phyloP scores from a whole-genome alignment of 2,888 invertebrate species.

The Cantharis rustica region DNA sequence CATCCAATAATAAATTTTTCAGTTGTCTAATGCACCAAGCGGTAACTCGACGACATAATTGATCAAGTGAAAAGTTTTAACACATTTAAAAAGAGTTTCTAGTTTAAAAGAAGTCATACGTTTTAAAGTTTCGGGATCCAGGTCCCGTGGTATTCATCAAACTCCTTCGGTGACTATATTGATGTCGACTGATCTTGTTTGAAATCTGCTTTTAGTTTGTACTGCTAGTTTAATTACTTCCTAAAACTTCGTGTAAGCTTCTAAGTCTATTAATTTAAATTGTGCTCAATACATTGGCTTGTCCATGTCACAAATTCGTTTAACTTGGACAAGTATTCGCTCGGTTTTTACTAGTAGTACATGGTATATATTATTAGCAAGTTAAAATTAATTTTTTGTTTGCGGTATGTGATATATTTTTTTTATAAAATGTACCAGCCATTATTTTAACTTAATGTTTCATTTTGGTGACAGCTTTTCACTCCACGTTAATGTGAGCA shows the following conservation, averaged over 20 bases:
- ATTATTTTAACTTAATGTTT: background rate
- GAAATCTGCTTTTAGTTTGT: conserved; percentile 18
- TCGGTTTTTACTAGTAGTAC: background rate
- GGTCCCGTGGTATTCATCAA: conserved; percentile 20
- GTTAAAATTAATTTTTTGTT: background rate
- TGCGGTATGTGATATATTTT: background rate
- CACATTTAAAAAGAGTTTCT: background rate
- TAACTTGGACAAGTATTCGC: background rate
- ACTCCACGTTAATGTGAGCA: background rate
- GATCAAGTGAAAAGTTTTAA: background rate
- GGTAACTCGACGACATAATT: background rate
- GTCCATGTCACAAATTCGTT: background rate
- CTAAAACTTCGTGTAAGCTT: conserved; percentile 34
- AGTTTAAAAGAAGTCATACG: conserved; percentile 6
- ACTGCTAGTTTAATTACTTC: conserved; percentile 38
- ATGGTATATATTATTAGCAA: background rate
- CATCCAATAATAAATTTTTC: background rate
- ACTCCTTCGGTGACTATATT: conserved; percentile 19
- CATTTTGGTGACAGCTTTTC: background rate
- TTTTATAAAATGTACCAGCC: background rate
- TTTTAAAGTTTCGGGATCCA: conserved; percentile 16
- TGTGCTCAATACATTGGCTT: conserved; percentile 1
- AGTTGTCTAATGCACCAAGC: background rate
- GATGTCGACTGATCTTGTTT: conserved; percentile 26
- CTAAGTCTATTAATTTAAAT: conserved; percentile 37